Conservation (phyloP, 1,140 invertebrate genomes). For the Papilio machaon region DNA sequence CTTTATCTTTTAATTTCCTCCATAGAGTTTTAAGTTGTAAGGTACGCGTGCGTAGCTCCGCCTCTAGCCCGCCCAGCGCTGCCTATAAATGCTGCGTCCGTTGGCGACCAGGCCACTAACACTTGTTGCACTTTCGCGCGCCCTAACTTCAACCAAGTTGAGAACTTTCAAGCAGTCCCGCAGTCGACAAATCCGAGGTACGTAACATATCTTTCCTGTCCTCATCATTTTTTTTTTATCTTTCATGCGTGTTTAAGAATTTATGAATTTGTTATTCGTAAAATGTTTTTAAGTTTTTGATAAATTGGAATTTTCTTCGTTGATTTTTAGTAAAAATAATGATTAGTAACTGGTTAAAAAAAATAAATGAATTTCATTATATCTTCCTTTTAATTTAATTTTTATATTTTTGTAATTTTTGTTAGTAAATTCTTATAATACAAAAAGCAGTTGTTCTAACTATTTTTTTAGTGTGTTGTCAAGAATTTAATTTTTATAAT, state of each 20-base stretch:
- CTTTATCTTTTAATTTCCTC: conserved; percentile 37
- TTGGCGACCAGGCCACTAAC: conserved; percentile 49
- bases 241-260: neutral
- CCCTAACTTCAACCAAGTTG: conserved; percentile 50
- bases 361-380: too few relatives aligned
- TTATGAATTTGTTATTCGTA: neutral
- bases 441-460: too few relatives aligned
- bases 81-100: conserved; percentile 66
- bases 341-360: too few relatives aligned
- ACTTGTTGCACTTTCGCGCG: conserved; percentile 73
- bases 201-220: neutral
- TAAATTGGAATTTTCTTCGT: too few relatives aligned
- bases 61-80: conserved; percentile 65
- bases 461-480: too few relatives aligned
- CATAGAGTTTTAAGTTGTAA: conserved; percentile 4
- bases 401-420: too few relatives aligned
- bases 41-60: conserved; percentile 74
- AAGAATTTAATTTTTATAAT: too few relatives aligned
- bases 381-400: too few relatives aligned
- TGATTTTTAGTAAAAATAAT: too few relatives aligned
- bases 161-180: conserved; percentile 53
- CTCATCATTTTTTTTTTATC: neutral
- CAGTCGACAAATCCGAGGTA: conserved; percentile 30
- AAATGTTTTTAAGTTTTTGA: too few relatives aligned
- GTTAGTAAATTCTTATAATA: too few relatives aligned